A percentile compares a stretch with the other conserved stretches of the same genome.
These are phyloP conservation scores for Macrobrachium nipponense DNA, from an alignment of 1,140 invertebrate species.

Conservation along the genomic window DNA sequence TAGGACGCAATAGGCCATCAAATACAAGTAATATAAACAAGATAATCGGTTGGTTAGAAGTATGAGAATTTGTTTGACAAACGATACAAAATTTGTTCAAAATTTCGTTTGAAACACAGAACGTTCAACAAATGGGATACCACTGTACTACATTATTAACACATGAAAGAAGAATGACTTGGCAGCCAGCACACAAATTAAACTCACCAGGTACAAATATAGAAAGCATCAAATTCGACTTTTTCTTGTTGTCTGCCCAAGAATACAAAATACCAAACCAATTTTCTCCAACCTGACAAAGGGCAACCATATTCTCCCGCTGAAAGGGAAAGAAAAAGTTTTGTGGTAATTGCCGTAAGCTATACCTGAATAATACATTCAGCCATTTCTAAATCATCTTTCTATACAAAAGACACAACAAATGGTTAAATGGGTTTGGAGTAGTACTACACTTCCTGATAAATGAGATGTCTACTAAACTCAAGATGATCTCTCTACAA, in stretches of 20 bases:
- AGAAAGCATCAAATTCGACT: constrained; percentile 93
- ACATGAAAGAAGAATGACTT: constrained; percentile 42
- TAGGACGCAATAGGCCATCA: too few relatives aligned
- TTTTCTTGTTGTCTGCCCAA: constrained; percentile 94
- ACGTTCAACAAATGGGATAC: too few relatives aligned
- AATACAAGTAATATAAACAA: too few relatives aligned
- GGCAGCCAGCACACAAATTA: constrained; percentile 20
- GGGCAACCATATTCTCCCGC: constrained; percentile 86
- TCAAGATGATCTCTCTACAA: not conserved
- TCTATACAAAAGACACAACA: constrained; percentile 16
- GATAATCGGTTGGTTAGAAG: too few relatives aligned
- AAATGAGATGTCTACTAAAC: too few relatives aligned
- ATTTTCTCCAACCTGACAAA: constrained; percentile 82
- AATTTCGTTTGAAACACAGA: too few relatives aligned
- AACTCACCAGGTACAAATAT: constrained; percentile 81
- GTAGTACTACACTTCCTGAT: too few relatives aligned
- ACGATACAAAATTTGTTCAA: too few relatives aligned
- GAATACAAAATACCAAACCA: constrained; percentile 96
- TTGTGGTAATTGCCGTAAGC: not conserved
- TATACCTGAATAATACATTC: too few relatives aligned
- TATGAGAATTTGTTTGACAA: too few relatives aligned
- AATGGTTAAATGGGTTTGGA: not conserved
- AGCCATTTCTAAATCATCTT: too few relatives aligned
- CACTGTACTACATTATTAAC: not conserved
- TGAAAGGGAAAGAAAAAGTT: constrained; percentile 65